Evolutionary conservation across 92 coral and sea anemone genomes (phyloP).

Genomic region (Phymanthus crucifer): DNA sequence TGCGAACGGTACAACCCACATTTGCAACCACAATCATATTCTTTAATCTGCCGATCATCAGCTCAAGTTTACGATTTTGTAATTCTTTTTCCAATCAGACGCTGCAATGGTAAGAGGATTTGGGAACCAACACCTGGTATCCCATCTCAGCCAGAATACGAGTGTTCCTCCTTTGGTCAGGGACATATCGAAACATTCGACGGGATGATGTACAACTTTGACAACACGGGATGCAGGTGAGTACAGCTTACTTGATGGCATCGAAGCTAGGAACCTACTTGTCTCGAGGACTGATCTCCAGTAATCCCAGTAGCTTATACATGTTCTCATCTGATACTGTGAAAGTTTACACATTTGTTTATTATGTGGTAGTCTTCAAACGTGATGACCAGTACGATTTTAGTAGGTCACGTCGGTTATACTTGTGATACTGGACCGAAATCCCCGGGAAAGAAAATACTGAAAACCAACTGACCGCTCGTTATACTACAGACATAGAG

Average conservation of each 20-base stretch:
- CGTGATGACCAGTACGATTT: too few relatives aligned
- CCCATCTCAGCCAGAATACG: constrained; percentile 75
- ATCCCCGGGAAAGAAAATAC: too few relatives aligned
- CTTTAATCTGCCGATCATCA: not conserved
- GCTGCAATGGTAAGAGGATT: constrained; percentile 75
- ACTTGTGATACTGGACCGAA: too few relatives aligned
- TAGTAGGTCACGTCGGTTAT: not conserved
- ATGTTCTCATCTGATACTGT: too few relatives aligned
- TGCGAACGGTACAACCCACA: too few relatives aligned
- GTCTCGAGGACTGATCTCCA: too few relatives aligned
- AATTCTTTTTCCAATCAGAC: constrained; percentile 1
- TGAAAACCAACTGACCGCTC: too few relatives aligned
- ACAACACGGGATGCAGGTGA: constrained; percentile 53
- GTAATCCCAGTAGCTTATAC: too few relatives aligned
- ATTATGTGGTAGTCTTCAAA: not conserved
- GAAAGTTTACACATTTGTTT: not conserved
- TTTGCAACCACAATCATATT: too few relatives aligned
- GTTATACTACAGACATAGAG: too few relatives aligned
- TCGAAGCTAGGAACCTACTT: too few relatives aligned
- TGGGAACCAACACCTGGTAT: constrained; percentile 66
- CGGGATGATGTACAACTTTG: constrained; percentile 61
- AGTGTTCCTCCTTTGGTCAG: constrained; percentile 91
- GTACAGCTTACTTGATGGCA: not conserved
- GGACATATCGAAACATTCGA: constrained; percentile 93
- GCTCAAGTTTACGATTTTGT: not conserved